Evolutionary conservation across 2,113 vertebrate species (phyloP), one percentile per base, ranked within the genome.

Genomic region (Varanus komodoensis): DNA sequence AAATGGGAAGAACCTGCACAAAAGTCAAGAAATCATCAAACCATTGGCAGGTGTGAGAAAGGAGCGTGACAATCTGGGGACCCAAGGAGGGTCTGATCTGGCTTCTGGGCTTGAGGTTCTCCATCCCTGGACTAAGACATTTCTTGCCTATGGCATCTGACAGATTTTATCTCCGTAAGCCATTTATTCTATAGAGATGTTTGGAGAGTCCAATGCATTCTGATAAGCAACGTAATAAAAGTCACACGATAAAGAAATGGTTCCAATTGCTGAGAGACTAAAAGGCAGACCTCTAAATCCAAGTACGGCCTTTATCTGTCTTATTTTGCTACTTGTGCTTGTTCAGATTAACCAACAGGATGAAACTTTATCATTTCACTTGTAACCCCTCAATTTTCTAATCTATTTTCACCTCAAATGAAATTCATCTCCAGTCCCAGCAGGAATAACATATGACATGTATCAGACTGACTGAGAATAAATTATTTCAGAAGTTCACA

Each of bases 401-500:
- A 61, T 84, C 48, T 4, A 88, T 78, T 80, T 75, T 29, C 34
- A 79, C 4, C 68, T 88, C 48, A 29, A n/a, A 77, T 89, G 67
- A 77, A 78, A 9, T 9, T 17, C 54, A 52, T 78, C 9, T 9
- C 0, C 34, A 7, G 50, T 87, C 34, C 34, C 44, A 34, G 74
- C 82, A 11, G 75, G 79, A 86, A 78, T 89, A 90, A 92, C 81
- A 79, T 48, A 88, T 38, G 85, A 27, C 54, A 80, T 71, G 32
- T 79, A 92, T 83, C 0, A 87, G 17, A 19, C 38, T 68, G 84
- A 91, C 4, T 80, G 89, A 86, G 83, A 91, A 95, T 83, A 93
- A 94, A 95, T 89, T 84, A 93, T 87, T 78, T 86, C 81, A 95
- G 92, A 92, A 32, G 79, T 50, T 90, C 34, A 27, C 17, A 64